Evolutionary conservation across 1,140 invertebrate genomes (phyloP).

Genomic region (Contarinia nasturtii): DNA sequence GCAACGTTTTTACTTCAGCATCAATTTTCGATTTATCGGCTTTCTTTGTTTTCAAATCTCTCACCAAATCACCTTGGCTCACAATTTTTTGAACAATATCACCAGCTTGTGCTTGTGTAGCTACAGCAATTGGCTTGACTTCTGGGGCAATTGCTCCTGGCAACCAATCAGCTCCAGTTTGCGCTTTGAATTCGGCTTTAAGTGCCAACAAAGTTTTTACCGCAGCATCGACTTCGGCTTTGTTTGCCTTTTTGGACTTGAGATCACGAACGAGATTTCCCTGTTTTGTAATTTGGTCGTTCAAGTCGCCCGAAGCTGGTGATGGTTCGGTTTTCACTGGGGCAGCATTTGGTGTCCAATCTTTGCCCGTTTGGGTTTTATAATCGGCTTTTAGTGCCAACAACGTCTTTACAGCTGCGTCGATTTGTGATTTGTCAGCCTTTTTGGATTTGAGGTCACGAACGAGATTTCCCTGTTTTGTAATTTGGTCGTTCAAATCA

Average conservation of each 20-base stretch:
- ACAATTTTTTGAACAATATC: constrained; percentile 16
- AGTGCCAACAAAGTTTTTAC: constrained; percentile 42
- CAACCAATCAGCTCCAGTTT: constrained; percentile 43
- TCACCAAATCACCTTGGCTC: constrained; percentile 41
- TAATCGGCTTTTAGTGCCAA: constrained; percentile 43
- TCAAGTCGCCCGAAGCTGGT: constrained; percentile 18
- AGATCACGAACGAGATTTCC: constrained; percentile 52
- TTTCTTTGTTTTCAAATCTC: constrained; percentile 42
- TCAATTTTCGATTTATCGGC: constrained; percentile 30
- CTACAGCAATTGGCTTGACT: background rate
- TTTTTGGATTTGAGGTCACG: constrained; percentile 48
- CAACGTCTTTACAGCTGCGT: constrained; percentile 38
- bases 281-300: constrained; percentile 39
- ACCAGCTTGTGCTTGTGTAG: background rate
- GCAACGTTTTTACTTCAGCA: constrained; percentile 32
- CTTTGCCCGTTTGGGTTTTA: constrained; percentile 34
- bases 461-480: constrained; percentile 34
- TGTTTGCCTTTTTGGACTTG: constrained; percentile 44
- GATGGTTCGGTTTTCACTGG: too few relatives aligned
- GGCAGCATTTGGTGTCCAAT: constrained; percentile 29
- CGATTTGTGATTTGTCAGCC: constrained; percentile 32
- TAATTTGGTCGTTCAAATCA: too few relatives aligned
- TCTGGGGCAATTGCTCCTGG: constrained; percentile 17
- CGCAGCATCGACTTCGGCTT: constrained; percentile 33
- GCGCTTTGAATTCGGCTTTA: constrained; percentile 45